Conservation (phyloP, 2,797 vertebrate species). For the Urosaurus nigricauda region DNA sequence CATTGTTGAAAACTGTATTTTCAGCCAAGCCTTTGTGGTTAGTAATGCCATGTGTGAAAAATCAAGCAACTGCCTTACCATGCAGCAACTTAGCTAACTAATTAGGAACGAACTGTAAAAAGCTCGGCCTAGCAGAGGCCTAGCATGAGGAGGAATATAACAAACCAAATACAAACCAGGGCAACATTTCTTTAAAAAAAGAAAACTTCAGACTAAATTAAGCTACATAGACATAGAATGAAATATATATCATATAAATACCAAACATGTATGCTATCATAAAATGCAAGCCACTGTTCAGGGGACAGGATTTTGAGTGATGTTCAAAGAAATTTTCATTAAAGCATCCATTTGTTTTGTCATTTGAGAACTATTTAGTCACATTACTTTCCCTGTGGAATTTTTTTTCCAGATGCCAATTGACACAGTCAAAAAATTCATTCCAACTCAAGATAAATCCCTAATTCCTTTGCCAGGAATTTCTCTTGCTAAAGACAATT, state of each 20-base stretch:
- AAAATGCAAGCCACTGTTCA: constrained; percentile 60
- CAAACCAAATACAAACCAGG: constrained; percentile 38
- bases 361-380: constrained; percentile 74
- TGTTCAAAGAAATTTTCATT: constrained; percentile 72
- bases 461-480: constrained; percentile 65
- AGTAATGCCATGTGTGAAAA: constrained; percentile 68
- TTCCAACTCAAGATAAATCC: constrained; percentile 70
- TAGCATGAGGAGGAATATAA: constrained; percentile 53
- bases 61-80: constrained; percentile 77
- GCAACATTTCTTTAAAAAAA: constrained; percentile 11
- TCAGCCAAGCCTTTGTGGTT: constrained; percentile 63
- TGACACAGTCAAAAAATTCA: constrained; percentile 71
- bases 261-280: constrained; percentile 50
- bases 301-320: constrained; percentile 66
- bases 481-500: constrained; percentile 69
- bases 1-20: constrained; percentile 71
- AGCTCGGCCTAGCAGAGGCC: constrained; percentile 46
- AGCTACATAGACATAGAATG: constrained; percentile 51
- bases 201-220: constrained; percentile 51
- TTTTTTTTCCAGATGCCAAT: constrained; percentile 67
- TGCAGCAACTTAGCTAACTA: constrained; percentile 72
- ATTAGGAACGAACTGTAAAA: constrained; percentile 74
- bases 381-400: constrained; percentile 65
- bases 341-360: constrained; percentile 74
- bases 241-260: constrained; percentile 39